Base-by-base conservation (phyloP, 1,140 invertebrate species). In the Carposina sasakii region DNA sequence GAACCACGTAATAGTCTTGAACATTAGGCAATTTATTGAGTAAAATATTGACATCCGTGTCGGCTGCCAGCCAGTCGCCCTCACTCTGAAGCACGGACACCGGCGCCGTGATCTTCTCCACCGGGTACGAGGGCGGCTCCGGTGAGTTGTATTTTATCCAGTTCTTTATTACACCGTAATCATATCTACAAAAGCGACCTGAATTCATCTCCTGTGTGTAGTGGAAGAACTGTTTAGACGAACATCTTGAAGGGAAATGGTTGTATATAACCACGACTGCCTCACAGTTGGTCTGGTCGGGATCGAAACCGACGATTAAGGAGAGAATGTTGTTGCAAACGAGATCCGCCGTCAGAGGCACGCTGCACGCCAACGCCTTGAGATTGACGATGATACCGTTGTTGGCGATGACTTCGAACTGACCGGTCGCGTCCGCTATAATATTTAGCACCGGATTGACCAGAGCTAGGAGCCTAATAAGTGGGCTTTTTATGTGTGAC, bases 191-290 rank as follows among this genome's bases (percentile, higher is more conserved):
- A 48, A 85, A 85, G 0, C 49, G 41, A 0, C 67, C 78, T 0
- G 62, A 81, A 17, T 77, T 71, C 2, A 82, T 83, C 12, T 85
- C 76, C 60, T 90, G 91, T 0, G 85, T 88, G 57, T 86, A 92
- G 60, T 93, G 91, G 20, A 92, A 77, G n/a, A 95, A 67, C 64
- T 94, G 92, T 60, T 90, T 89, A 13, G 33, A 34, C 8, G 33
- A n/a, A 16, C 15, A 16, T 13, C 10, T 8, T 10, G 10, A 9
- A 8, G 33, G 33, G 12, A 8, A n/a, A 15, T 34, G 33, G 2
- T 6, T 17, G 13, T 8, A 10, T 8, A 34, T 34, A 6, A 34
- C 33, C 10, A 16, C 13, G 1, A 15, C 12, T 13, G 15, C 6
- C 10, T 13, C 19, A 2, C 6, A 13, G 15, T 34, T 34, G 8